Evolutionary conservation across 2,113 vertebrate genomes (phyloP).

Genomic region (Cyanoramphus novaezelandiae): DNA sequence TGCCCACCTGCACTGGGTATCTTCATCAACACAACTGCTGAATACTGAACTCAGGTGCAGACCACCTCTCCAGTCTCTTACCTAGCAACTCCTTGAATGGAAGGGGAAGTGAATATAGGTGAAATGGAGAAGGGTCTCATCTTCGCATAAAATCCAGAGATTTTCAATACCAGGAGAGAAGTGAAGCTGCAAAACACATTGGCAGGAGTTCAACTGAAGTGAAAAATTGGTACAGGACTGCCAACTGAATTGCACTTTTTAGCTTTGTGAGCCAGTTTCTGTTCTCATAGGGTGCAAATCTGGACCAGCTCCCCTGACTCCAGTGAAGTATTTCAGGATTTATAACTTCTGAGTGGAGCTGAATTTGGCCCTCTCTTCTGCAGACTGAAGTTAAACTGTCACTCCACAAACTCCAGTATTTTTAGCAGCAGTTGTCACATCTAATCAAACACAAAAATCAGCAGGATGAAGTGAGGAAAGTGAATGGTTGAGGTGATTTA

Average conservation of each 20-base stretch:
- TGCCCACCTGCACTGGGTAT: rapidly evolving
- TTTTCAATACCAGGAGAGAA: constrained; percentile 10
- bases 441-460: constrained; percentile 58
- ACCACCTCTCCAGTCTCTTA: neutral
- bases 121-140: neutral
- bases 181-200: neutral
- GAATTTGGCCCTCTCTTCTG: constrained; percentile 20
- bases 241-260: neutral
- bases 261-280: constrained; percentile 22
- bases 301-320: constrained; percentile 6
- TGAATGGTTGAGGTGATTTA: constrained; percentile 34
- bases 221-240: neutral
- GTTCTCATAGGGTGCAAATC: constrained; percentile 30
- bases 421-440: constrained; percentile 68
- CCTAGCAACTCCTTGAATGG: neutral
- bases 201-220: neutral
- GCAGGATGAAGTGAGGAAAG: constrained; percentile 59
- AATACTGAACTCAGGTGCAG: neutral
- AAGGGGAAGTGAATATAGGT: neutral
- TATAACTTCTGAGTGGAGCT: constrained; percentile 27
- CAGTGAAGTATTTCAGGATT: constrained; percentile 29
- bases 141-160: neutral
- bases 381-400: constrained; percentile 27
- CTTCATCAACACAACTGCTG: neutral
- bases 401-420: constrained; percentile 33